These are phyloP conservation scores for Drymonia ruficornis DNA, from an alignment of 2,888 invertebrate species.

Conservation along the genomic window DNA sequence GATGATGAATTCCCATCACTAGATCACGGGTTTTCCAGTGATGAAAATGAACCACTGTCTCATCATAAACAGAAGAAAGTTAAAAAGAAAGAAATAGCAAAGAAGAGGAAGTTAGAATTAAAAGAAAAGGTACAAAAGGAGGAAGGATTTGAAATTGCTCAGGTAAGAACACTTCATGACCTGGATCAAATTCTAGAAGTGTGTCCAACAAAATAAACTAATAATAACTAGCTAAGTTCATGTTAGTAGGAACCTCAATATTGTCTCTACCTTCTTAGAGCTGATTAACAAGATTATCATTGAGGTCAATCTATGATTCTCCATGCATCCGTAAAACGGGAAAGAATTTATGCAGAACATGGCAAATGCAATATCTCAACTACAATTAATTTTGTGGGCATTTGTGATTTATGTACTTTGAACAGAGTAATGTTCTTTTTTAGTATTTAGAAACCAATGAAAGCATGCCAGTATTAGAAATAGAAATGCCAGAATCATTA, in stretches of 20 bases:
- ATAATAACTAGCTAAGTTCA: no score
- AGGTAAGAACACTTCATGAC: conserved; percentile 9
- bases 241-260: no score
- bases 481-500: conserved; percentile 13
- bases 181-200: background rate
- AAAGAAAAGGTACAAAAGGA: conserved; percentile 13
- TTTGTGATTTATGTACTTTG: background rate
- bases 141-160: conserved; percentile 8
- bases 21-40: conserved; percentile 42
- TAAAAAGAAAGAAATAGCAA: conserved; percentile 43
- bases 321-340: no score
- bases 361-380: no score
- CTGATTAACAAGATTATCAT: no score
- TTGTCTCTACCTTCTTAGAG: no score
- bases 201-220: no score
- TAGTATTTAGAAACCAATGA: conserved; percentile 6
- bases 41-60: conserved; percentile 67
- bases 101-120: conserved; percentile 30
- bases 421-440: background rate
- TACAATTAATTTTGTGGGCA: no score
- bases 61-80: conserved; percentile 55
- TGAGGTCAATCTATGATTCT: no score
- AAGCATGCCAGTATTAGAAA: conserved; percentile 4
- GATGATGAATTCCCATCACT: conserved; percentile 36
- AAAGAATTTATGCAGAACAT: no score